Base-by-base conservation (phyloP, 2,888 invertebrate species). In the Nemoura dubitans region DNA sequence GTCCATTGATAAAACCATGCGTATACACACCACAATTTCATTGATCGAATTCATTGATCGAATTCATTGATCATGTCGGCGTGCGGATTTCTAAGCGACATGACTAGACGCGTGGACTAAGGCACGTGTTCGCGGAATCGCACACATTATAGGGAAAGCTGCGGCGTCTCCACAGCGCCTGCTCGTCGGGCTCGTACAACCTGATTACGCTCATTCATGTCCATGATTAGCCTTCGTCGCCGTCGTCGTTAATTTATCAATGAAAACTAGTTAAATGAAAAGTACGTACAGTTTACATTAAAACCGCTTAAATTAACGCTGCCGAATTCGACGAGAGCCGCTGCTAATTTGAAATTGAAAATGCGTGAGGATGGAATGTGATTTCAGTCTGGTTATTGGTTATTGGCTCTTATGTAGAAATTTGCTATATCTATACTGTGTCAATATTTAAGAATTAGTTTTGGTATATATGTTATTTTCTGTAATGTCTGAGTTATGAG, bases 221-320 rank as follows among this genome's bases (percentile, higher is more conserved):
- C 59, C 59, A 21, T 36, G 36, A 36, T 3, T 36, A 36, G 36
- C 59, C 59, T 3, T 14, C 21, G 21, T 21, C 59, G 59, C 59
- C 59, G 59, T 14, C 21, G 21, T 21, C 59, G 59, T 14, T 59
- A 59, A 59, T 59, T 59, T 21, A 59, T 59, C 59, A 59, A 59
- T 59, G 59, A 59, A 36, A 59, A 59, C 59, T 59, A 59, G 59
- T 59, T 59, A 10, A 59, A 59, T 59, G 59, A 59, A 59, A 59
- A 59, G 59, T 59, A 21, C 21, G 21, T 7, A 1, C 59, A 59
- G 36, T 59, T 21, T 21, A 2, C 59, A 59, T 59, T 6, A 36
- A 6, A 36, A 6, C 36, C 5, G 5, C 36, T 3, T 36, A 36
- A 36, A 36, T 36, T 6, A 36, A 6, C 36, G 36, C 10, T 36